phyloP scores from a whole-genome alignment of 1,140 invertebrate genomes.

The Nautilus pompilius region DNA sequence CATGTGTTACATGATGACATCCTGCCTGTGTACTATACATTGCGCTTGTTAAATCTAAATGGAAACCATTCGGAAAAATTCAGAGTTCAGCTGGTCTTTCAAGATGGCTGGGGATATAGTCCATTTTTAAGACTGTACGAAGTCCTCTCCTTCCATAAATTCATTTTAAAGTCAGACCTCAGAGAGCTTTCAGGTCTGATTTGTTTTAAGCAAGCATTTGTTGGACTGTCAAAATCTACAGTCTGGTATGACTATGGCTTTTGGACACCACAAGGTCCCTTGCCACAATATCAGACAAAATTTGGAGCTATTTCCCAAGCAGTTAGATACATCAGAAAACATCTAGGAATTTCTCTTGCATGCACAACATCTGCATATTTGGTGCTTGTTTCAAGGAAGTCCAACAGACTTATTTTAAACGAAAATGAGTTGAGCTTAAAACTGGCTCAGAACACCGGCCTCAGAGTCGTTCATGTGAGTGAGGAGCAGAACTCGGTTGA shows the following conservation, averaged over 20 bases:
- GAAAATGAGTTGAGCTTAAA: constrained; percentile 48
- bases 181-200: constrained; percentile 13
- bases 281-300: constrained; percentile 21
- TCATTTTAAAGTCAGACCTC: constrained; percentile 22
- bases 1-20: constrained; percentile 63
- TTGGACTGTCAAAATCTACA: constrained; percentile 54
- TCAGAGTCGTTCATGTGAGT: constrained; percentile 43
- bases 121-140: constrained; percentile 38
- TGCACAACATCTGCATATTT: constrained; percentile 23
- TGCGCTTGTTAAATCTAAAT: constrained; percentile 25
- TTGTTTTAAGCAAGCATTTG: constrained; percentile 54
- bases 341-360: constrained; percentile 14
- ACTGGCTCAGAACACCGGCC: constrained; percentile 28
- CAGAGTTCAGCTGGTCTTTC: constrained; percentile 36
- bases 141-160: constrained; percentile 20
- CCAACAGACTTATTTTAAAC: constrained; percentile 59
- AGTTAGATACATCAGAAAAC: constrained; percentile 17
- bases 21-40: constrained; percentile 56
- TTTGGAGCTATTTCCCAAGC: constrained; percentile 23
- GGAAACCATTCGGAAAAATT: constrained; percentile 4
- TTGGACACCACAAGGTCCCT: constrained; percentile 53
- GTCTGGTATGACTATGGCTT: constrained; percentile 62
- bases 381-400: constrained; percentile 53
- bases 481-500: constrained; percentile 38
- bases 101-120: constrained; percentile 26